Evolutionary conservation across 2,113 vertebrate genomes (phyloP), one percentile per base, ranked within the genome.

Genomic region (Eubucco bourcierii): DNA sequence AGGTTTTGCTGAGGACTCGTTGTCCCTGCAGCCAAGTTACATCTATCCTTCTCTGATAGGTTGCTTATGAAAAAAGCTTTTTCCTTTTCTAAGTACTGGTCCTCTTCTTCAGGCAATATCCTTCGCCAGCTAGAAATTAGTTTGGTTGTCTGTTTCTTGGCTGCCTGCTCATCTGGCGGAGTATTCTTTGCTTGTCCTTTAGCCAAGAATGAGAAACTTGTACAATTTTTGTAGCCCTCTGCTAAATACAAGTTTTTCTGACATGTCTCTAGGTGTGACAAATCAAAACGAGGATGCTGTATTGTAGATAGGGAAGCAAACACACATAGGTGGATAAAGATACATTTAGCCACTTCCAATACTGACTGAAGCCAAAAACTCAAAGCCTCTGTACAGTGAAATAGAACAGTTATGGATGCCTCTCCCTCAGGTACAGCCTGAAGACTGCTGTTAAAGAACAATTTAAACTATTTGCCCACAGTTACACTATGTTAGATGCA

Each of bases 361-460:
- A 44, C 37, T 1, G 15, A 78, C 3, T 53, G 64, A 70, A 92
- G 89, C 53, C 37, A 90, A 90, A 91, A 76, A 17, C 34, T 50
- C 37, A 34, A 71, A 55, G 39, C 7, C 25, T 65, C 18, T 61
- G n/a, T 76, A 33, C 2, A 0, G n/a, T 10, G 10, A 56, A 52
- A 31, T 28, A 33, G 67, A 77, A 46, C 0, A 3, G 28, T 71
- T 52, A 23, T 0, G 2, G 84, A 67, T 52, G 34, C 28, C 34
- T 71, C 46, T 72, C 50, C 50, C 46, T 15, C 41, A 61, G 44
- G 66, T 46, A 74, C 1, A 80, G 66, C 78, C 28, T 6, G 34
- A 87, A 87, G 73, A 28, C 24, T 65, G 14, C 28, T 76, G 9
- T 59, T 86, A 81, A 96, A 82, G 84, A 41, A 12, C 29, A 52